Evolutionary conservation across 2,888 invertebrate species (phyloP).

Genomic region (Diadromus collaris): DNA sequence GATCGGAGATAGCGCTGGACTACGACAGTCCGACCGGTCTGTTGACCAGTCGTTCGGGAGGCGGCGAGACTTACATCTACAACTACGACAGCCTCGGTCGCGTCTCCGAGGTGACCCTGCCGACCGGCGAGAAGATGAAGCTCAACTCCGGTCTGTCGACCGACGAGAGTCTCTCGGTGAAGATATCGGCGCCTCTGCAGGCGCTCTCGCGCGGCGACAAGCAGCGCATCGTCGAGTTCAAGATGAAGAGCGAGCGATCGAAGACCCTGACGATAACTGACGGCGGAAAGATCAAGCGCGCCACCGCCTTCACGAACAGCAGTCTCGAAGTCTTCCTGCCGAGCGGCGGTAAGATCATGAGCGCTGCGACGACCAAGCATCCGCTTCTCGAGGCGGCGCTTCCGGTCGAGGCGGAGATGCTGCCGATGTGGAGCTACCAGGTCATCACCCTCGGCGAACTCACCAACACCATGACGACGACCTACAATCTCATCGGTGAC

Average conservation of each 20-base stretch:
- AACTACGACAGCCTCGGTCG: conserved; percentile 95
- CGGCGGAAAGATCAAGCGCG: conserved; percentile 86
- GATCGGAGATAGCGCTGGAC: conserved; percentile 93
- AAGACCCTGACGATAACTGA: conserved; percentile 87
- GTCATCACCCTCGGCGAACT: conserved; percentile 89
- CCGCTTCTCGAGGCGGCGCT: conserved; percentile 91
- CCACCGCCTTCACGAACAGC: conserved; percentile 89
- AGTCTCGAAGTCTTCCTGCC: conserved; percentile 89
- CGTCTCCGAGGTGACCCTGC: conserved; percentile 91
- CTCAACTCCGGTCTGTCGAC: conserved; percentile 89
- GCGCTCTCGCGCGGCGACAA: conserved; percentile 82
- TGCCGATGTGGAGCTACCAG: conserved; percentile 94
- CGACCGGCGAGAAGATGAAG: conserved; percentile 94
- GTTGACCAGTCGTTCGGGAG: conserved; percentile 91
- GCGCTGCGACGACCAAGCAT: conserved; percentile 90
- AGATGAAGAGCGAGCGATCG: conserved; percentile 85
- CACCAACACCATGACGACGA: conserved; percentile 90
- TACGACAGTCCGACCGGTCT: conserved; percentile 95
- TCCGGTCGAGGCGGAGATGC: conserved; percentile 94
- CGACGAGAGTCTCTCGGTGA: conserved; percentile 88
- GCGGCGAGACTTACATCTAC: conserved; percentile 94
- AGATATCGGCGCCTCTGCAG: conserved; percentile 84
- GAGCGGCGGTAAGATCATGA: conserved; percentile 88
- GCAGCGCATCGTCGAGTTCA: conserved; percentile 83
- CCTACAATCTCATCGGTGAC: conserved; percentile 91